Conservation (phyloP, 2,797 vertebrate genomes). For the Aselliscus stoliczkanus region DNA sequence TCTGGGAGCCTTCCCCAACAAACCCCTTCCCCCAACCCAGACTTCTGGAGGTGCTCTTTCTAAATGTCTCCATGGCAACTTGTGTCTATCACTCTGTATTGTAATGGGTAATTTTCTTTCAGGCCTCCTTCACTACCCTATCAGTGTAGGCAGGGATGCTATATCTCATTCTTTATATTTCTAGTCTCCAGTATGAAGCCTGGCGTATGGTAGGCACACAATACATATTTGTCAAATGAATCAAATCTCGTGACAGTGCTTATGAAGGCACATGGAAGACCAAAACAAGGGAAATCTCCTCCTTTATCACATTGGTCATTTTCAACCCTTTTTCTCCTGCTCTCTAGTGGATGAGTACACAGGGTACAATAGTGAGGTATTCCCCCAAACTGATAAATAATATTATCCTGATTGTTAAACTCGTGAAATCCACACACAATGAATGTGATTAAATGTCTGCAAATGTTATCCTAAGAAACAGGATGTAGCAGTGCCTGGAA, state of each 20-base stretch:
- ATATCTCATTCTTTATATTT: background rate
- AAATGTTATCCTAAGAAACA: slow-evolving; percentile 61
- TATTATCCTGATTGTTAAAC: background rate
- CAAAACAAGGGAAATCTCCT: background rate
- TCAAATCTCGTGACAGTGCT: background rate
- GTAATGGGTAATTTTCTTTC: background rate
- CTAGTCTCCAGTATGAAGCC: background rate
- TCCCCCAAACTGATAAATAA: background rate
- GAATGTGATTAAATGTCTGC: slow-evolving; percentile 42
- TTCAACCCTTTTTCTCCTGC: background rate
- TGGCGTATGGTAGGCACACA: background rate
- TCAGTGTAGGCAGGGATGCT: background rate
- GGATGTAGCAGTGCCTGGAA: slow-evolving; percentile 66
- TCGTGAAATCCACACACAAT: slow-evolving; percentile 2
- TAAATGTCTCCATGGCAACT: background rate
- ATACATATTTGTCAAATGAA: background rate
- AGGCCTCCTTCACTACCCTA: background rate
- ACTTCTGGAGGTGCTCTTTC: background rate
- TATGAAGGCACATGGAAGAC: background rate
- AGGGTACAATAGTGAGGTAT: background rate
- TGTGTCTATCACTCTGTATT: background rate
- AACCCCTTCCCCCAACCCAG: background rate
- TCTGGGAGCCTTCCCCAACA: background rate
- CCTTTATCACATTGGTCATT: background rate
- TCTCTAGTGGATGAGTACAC: background rate